Conservation (phyloP, 2,113 vertebrate species). For the Anas platyrhynchos region DNA sequence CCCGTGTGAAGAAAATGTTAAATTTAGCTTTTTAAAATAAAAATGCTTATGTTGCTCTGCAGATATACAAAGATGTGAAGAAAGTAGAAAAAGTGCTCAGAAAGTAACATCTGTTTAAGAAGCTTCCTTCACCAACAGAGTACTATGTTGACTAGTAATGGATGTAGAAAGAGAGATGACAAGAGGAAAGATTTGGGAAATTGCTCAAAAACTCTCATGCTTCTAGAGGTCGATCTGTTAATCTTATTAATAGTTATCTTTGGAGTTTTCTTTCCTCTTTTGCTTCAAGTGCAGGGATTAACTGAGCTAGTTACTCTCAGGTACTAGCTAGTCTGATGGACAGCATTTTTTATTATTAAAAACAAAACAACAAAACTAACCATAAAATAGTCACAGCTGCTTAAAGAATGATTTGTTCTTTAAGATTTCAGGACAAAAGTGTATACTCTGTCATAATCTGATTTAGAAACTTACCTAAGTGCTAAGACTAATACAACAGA, state of each 20-base stretch:
- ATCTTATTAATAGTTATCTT: not conserved
- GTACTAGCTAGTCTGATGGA: not conserved
- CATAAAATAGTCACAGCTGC: not conserved
- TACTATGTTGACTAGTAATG: not conserved
- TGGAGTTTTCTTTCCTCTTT: not conserved
- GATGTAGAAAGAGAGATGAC: not conserved
- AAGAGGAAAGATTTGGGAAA: not conserved
- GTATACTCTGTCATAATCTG: not conserved
- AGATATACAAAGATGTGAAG: conserved; percentile 33
- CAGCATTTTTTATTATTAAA: not conserved
- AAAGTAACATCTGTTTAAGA: conserved; percentile 34
- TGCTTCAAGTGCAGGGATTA: not conserved
- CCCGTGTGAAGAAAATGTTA: conserved; percentile 41
- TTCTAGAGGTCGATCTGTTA: not conserved
- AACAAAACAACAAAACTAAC: not conserved
- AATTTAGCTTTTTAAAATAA: conserved; percentile 51
- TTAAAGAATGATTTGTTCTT: not conserved
- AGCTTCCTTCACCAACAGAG: not conserved
- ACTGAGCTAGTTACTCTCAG: too few relatives aligned
- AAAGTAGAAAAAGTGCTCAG: not conserved
- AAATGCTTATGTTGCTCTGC: conserved; percentile 44
- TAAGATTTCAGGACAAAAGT: not conserved
- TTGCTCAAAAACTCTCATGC: not conserved
- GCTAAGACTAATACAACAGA: not conserved
- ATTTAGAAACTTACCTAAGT: not conserved